Evolutionary conservation across 37 sponge, comb jelly and placozoan species (phyloP).

Genomic region (Diacarnus erythraeanus): DNA sequence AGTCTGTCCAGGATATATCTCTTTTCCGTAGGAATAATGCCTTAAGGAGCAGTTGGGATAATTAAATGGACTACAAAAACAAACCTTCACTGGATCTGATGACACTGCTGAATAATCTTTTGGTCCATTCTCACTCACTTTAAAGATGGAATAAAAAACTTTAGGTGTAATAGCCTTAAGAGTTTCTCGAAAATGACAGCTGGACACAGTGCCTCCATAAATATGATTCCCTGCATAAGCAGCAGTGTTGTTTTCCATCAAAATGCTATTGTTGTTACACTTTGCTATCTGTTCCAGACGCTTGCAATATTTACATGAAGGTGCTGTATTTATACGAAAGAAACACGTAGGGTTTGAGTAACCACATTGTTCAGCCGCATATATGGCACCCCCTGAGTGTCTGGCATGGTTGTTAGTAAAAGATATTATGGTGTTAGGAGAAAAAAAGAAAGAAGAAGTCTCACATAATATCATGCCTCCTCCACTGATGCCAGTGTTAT

Average conservation of each 20-base stretch:
- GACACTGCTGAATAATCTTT: not conserved
- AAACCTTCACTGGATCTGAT: not conserved
- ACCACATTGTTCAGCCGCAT: not conserved
- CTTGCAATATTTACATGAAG: not conserved
- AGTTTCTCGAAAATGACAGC: not conserved
- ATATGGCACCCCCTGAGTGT: constrained; percentile 6
- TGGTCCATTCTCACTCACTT: not conserved
- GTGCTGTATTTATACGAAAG: not conserved
- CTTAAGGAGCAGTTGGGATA: not conserved
- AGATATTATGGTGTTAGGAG: not conserved
- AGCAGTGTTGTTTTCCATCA: not conserved
- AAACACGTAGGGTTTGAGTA: not conserved
- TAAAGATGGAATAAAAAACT: not conserved
- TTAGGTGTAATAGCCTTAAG: not conserved
- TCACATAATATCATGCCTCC: constrained; percentile 5
- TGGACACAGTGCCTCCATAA: not conserved
- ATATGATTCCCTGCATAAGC: not conserved
- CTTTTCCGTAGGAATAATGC: not conserved
- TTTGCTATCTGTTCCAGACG: not conserved
- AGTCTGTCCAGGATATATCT: not conserved
- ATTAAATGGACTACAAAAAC: not conserved
- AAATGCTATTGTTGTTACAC: not conserved
- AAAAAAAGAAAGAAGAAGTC: not conserved
- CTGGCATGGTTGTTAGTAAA: not conserved
- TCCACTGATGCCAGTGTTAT: constrained; percentile 12